phyloP scores from a whole-genome alignment of 2,888 invertebrate species.

The Lymantria dispar region DNA sequence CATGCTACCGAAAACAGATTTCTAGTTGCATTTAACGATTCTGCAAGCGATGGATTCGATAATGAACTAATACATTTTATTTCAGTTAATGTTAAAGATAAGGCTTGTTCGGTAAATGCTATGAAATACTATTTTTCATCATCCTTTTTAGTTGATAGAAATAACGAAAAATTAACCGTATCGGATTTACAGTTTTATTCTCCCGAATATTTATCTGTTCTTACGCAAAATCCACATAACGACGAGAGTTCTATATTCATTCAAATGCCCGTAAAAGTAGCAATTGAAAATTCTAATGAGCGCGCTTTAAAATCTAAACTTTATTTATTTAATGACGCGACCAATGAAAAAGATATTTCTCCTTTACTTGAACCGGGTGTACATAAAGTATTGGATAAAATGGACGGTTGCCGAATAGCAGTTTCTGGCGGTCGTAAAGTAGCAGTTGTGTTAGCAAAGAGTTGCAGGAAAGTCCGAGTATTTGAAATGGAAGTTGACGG shows the following conservation, averaged over 20 bases:
- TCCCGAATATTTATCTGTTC: constrained; percentile 86
- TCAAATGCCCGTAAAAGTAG: constrained; percentile 72
- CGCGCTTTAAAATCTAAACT: constrained; percentile 63
- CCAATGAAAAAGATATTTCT: constrained; percentile 77
- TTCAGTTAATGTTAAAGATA: constrained; percentile 71
- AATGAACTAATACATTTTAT: constrained; percentile 75
- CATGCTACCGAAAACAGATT: constrained; percentile 70
- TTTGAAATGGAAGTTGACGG: constrained; percentile 97
- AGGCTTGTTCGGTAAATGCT: constrained; percentile 65
- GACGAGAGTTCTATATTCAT: constrained; percentile 71
- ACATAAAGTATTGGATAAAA: constrained; percentile 85
- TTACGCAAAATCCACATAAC: constrained; percentile 81
- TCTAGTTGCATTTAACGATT: constrained; percentile 76
- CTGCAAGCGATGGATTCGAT: constrained; percentile 35
- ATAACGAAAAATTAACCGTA: constrained; percentile 69
- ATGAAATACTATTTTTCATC: constrained; percentile 80
- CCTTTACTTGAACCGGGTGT: constrained; percentile 75
- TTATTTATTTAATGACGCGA: constrained; percentile 67
- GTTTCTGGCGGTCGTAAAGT: constrained; percentile 93
- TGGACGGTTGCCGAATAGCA: constrained; percentile 86
- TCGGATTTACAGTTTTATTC: constrained; percentile 91
- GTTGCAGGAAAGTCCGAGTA: constrained; percentile 89
- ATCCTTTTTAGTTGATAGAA: constrained; percentile 54
- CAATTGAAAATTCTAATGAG: constrained; percentile 67
- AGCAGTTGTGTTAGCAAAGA: constrained; percentile 91